These are phyloP conservation scores for Ceyx melanurus DNA, from an alignment of 2,113 vertebrate species.

Conservation along the genomic window DNA sequence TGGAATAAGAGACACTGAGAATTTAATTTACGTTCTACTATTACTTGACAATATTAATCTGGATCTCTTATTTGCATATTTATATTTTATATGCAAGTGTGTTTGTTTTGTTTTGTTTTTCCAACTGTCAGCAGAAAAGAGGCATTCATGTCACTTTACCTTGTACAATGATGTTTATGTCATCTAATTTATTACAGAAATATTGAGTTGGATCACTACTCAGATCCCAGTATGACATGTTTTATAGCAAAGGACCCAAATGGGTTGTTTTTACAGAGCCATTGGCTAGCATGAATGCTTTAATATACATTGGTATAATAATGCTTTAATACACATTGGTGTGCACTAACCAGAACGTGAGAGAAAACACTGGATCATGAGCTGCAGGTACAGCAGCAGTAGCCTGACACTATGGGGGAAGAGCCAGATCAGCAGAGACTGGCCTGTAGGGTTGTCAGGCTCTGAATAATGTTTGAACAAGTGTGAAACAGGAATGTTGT, in stretches of 20 bases:
- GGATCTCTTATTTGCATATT: neutral
- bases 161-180: neutral
- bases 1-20: neutral
- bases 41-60: neutral
- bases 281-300: constrained; percentile 26
- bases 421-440: constrained; percentile 34
- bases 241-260: constrained; percentile 31
- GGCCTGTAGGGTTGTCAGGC: neutral
- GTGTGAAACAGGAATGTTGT: constrained; percentile 10
- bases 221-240: neutral
- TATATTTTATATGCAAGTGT: neutral
- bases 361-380: constrained; percentile 32
- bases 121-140: neutral
- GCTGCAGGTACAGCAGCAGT: neutral
- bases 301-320: constrained; percentile 4
- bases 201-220: constrained; percentile 60
- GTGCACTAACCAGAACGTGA: constrained; percentile 29
- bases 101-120: neutral
- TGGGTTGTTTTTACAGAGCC: constrained; percentile 7
- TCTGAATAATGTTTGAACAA: constrained; percentile 49
- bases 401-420: neutral
- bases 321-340: neutral
- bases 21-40: neutral
- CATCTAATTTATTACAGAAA: neutral
- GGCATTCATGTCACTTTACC: neutral